Conservation (phyloP, 1,140 invertebrate genomes). For the Nephila pilipes region DNA sequence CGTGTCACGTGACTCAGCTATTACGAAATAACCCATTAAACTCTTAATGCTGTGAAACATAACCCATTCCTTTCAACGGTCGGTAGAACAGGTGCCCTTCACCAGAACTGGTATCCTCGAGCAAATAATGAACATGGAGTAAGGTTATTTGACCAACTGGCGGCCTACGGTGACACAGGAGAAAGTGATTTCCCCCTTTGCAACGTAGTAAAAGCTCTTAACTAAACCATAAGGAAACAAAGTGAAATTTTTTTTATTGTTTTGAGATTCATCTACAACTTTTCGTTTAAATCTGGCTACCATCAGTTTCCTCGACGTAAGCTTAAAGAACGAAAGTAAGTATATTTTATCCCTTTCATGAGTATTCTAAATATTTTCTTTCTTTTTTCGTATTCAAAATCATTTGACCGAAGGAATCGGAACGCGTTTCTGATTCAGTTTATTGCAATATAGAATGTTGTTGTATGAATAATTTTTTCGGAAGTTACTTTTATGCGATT, state of each 20-base stretch:
- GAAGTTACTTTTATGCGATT: too few relatives aligned
- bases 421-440: too few relatives aligned
- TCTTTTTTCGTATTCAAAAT: background rate
- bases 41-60: background rate
- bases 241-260: background rate
- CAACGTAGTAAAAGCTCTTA: background rate
- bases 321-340: slow-evolving; percentile 39
- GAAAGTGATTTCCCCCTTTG: background rate
- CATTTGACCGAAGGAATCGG: background rate
- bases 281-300: slow-evolving; percentile 20
- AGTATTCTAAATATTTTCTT: background rate
- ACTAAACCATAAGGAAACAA: background rate
- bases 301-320: slow-evolving; percentile 7
- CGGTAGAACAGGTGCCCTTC: background rate
- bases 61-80: background rate
- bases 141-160: background rate
- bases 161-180: background rate
- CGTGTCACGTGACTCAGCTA: background rate
- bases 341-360: background rate
- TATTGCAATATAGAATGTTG: too few relatives aligned
- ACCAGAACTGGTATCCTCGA: background rate
- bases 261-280: background rate
- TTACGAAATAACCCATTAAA: background rate
- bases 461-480: too few relatives aligned
- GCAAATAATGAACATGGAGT: background rate